A percentile compares a stretch with the other conserved stretches of the same genome.
Conservation (phyloP, 2,113 vertebrate species). For the Odocoileus hemionus region DNA sequence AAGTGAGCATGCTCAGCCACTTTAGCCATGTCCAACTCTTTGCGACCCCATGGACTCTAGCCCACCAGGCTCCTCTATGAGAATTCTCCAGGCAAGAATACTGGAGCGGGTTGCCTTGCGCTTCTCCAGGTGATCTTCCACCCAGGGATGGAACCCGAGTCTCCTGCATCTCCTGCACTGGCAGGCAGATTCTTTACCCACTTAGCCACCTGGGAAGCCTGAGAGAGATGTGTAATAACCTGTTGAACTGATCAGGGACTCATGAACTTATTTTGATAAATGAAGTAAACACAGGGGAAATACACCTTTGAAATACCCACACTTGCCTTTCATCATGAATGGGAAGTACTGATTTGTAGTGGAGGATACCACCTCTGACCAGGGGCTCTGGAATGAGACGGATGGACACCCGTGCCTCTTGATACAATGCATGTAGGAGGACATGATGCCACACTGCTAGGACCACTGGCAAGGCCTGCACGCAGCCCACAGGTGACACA, state of each 20-base stretch:
- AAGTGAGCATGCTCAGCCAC: not conserved
- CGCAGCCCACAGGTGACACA: not conserved
- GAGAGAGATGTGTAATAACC: not conserved
- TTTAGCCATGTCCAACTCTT: not conserved
- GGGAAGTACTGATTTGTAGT: not conserved
- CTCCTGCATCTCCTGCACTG: not conserved
- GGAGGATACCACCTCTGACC: not conserved
- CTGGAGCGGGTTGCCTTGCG: not conserved
- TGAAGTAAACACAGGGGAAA: not conserved
- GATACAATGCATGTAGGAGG: fast-evolving
- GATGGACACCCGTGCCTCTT: fast-evolving
- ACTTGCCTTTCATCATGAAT: not conserved
- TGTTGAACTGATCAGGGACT: not conserved
- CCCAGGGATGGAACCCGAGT: not conserved
- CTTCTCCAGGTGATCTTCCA: not conserved
- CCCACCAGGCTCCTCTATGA: not conserved
- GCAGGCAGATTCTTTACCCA: not conserved
- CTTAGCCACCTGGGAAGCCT: not conserved
- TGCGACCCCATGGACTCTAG: not conserved
- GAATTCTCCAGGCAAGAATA: not conserved
- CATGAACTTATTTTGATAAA: not conserved
- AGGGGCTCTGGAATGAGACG: too few relatives aligned
- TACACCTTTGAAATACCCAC: not conserved
- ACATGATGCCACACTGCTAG: not conserved
- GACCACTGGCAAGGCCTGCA: not conserved